phyloP scores from a whole-genome alignment of 2,113 vertebrate species.

The Casuarius casuarius region DNA sequence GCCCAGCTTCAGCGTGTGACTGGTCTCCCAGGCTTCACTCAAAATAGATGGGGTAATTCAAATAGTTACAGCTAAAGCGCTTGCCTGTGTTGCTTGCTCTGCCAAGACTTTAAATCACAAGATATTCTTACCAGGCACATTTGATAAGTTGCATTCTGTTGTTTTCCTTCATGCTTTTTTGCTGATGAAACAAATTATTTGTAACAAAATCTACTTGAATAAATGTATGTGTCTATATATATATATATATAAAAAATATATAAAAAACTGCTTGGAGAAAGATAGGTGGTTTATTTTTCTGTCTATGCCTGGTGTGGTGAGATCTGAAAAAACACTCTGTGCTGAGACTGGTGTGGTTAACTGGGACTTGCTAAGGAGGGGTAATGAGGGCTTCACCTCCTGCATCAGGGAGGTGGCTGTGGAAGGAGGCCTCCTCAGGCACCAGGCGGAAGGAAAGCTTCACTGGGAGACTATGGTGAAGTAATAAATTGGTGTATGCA shows the following conservation, averaged over 20 bases:
- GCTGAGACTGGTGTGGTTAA: background rate
- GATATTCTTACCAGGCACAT: background rate
- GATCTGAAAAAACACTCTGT: background rate
- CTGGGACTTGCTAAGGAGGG: no score
- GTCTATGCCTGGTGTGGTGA: background rate
- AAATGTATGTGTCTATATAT: no score
- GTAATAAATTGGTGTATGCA: background rate
- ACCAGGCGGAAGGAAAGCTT: background rate
- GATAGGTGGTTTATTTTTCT: background rate
- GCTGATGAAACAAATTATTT: background rate
- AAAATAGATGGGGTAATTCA: background rate
- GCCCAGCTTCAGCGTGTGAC: background rate
- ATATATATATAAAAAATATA: background rate
- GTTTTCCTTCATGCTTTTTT: background rate
- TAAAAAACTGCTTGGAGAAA: background rate
- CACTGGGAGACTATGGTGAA: background rate
- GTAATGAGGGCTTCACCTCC: accelerated
- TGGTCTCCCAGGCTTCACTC: background rate
- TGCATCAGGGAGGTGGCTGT: accelerated
- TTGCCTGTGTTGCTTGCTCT: background rate
- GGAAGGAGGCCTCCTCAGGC: accelerated
- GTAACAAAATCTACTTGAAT: background rate
- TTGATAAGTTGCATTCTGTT: background rate
- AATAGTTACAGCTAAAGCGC: background rate
- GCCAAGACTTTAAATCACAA: background rate